Percentiles rank a stretch among this genome's conserved stretches.
These are phyloP conservation scores for Sinopyrophorus schimmeli DNA, from an alignment of 2,888 invertebrate genomes.

Conservation along the genomic window DNA sequence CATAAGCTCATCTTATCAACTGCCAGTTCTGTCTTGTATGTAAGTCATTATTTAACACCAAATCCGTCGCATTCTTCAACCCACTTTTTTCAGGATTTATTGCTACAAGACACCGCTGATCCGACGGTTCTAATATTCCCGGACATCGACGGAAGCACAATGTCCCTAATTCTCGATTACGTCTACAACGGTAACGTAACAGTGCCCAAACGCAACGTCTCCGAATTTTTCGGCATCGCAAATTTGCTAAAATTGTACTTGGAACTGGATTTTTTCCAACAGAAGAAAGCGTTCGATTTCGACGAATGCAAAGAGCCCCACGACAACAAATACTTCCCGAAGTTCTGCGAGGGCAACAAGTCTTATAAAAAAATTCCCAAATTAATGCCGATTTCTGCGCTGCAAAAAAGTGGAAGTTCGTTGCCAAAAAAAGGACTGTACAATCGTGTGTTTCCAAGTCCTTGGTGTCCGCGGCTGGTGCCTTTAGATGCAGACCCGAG, in stretches of 20 bases:
- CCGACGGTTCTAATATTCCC: slow-evolving; percentile 68
- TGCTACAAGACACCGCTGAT: slow-evolving; percentile 53
- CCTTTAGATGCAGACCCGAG: slow-evolving; percentile 50
- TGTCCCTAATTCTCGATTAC: slow-evolving; percentile 67
- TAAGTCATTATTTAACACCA: no score
- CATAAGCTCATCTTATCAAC: slow-evolving; percentile 70
- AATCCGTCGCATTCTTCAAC: no score
- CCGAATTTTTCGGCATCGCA: slow-evolving; percentile 64
- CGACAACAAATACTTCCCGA: no score
- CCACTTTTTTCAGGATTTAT: slow-evolving; percentile 45
- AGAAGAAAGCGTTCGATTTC: slow-evolving; percentile 3
- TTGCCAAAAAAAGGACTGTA: slow-evolving; percentile 50
- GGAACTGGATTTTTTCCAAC: slow-evolving; percentile 35
- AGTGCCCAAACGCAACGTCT: slow-evolving; percentile 61
- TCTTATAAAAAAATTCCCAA: slow-evolving; percentile 41
- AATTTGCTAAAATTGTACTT: slow-evolving; percentile 48
- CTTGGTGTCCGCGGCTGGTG: slow-evolving; percentile 59
- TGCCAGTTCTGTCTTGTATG: slow-evolving; percentile 69
- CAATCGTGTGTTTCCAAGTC: slow-evolving; percentile 62
- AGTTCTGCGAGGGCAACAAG: slow-evolving; percentile 23
- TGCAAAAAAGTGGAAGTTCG: slow-evolving; percentile 26
- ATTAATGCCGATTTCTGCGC: slow-evolving; percentile 44
- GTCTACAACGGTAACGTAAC: slow-evolving; percentile 70
- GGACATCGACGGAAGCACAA: slow-evolving; percentile 64
- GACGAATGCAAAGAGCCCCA: slow-evolving; percentile 3